Conservation (phyloP, 2,888 invertebrate genomes). For the Torymus aiolomorphi region DNA sequence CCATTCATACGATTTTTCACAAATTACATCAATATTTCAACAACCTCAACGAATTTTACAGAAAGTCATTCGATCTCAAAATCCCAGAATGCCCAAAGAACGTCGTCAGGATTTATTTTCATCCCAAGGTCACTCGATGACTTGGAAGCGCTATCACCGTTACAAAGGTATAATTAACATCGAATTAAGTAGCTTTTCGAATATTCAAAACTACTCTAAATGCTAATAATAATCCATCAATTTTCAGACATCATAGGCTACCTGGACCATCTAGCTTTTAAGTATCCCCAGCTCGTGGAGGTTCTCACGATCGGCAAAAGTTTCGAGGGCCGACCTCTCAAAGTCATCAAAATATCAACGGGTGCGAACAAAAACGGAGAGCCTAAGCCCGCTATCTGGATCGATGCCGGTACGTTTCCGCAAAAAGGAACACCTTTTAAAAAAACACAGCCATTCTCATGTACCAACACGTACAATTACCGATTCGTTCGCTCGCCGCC, state of each 20-base stretch:
- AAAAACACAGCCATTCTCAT: no score
- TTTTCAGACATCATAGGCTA: slow-evolving; percentile 81
- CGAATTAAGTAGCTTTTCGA: neutral
- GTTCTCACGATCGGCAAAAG: slow-evolving; percentile 85
- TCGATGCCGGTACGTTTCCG: slow-evolving; percentile 83
- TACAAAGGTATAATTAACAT: slow-evolving; percentile 76
- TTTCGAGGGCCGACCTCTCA: slow-evolving; percentile 83
- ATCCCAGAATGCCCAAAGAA: slow-evolving; percentile 81
- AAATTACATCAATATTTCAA: neutral
- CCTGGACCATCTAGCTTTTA: slow-evolving; percentile 82
- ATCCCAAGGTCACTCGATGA: slow-evolving; percentile 80
- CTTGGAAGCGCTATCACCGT: slow-evolving; percentile 85
- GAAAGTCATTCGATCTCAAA: slow-evolving; percentile 84
- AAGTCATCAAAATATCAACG: slow-evolving; percentile 82
- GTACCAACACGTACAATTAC: no score
- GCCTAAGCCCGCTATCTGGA: slow-evolving; percentile 85
- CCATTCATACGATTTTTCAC: no score
- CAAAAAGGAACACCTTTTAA: no score
- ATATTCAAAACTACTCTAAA: neutral
- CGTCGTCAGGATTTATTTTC: slow-evolving; percentile 79
- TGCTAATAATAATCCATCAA: no score
- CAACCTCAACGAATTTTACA: slow-evolving; percentile 62
- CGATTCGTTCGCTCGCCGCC: no score
- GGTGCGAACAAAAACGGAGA: slow-evolving; percentile 68
- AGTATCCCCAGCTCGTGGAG: slow-evolving; percentile 81